phyloP scores from a whole-genome alignment of 2,888 invertebrate species.

The Tupiocoris notatus region DNA sequence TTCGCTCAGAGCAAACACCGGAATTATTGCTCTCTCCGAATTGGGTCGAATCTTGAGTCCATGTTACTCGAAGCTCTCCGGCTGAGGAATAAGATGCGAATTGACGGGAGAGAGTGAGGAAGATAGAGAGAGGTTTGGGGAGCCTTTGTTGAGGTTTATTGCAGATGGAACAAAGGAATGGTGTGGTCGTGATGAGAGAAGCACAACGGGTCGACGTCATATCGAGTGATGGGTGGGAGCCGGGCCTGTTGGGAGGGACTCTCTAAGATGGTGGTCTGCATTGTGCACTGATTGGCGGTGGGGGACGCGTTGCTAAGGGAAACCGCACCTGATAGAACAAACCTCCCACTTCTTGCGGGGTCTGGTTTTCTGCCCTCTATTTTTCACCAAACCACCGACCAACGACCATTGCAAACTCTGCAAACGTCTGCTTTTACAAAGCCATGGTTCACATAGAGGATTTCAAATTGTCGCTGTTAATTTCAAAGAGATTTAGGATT shows the following conservation, averaged over 20 bases:
- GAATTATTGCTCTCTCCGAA: too few species aligned
- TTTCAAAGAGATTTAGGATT: too few species aligned
- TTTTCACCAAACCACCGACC: background rate
- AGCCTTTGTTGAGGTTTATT: background rate
- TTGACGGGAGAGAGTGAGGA: background rate
- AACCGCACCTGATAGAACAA: constrained; percentile 25
- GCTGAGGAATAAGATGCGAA: too few species aligned
- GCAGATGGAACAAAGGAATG: background rate
- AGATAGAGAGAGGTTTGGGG: background rate
- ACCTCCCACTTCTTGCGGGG: constrained; percentile 10
- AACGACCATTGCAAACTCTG: background rate
- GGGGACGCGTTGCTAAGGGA: constrained; percentile 43
- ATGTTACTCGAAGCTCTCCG: too few species aligned
- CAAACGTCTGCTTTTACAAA: too few species aligned
- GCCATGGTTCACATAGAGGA: too few species aligned
- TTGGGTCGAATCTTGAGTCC: too few species aligned
- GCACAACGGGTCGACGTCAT: constrained; percentile 3
- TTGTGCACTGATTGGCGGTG: constrained; percentile 39
- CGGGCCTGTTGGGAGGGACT: constrained; percentile 25
- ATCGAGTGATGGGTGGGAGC: constrained; percentile 37
- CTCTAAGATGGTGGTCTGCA: constrained; percentile 40
- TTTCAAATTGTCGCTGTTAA: too few species aligned
- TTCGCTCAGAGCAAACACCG: too few species aligned
- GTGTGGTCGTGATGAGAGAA: background rate
- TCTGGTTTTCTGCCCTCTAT: constrained; percentile 6